phyloP scores from a whole-genome alignment of 2,888 invertebrate species.

The Steromphala cineraria region DNA sequence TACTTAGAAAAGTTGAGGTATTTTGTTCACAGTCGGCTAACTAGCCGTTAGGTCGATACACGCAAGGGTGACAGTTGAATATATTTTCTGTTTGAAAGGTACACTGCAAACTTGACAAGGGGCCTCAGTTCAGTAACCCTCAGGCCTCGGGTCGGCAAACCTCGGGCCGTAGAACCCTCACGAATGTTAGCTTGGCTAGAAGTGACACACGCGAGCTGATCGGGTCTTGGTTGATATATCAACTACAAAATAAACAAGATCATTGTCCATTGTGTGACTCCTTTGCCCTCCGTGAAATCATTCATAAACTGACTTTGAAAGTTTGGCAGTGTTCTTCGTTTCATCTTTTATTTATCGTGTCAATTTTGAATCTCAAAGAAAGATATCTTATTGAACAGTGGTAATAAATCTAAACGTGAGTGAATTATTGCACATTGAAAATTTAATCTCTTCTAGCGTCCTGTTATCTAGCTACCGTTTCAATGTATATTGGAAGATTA shows the following conservation, averaged over 20 bases:
- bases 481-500: not conserved
- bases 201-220: too few relatives aligned
- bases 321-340: not conserved
- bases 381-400: not conserved
- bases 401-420: not conserved
- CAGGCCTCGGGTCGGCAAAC: too few relatives aligned
- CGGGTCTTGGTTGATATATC: not conserved
- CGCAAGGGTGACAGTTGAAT: too few relatives aligned
- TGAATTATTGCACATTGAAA: slow-evolving; percentile 21
- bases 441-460: slow-evolving; percentile 3
- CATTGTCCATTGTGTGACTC: not conserved
- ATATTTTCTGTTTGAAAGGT: too few relatives aligned
- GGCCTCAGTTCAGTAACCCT: too few relatives aligned
- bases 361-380: slow-evolving; percentile 17
- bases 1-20: too few relatives aligned
- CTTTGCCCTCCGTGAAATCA: not conserved
- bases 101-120: too few relatives aligned
- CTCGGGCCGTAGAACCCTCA: too few relatives aligned
- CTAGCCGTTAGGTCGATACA: too few relatives aligned
- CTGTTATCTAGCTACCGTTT: not conserved
- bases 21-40: too few relatives aligned
- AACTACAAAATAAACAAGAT: slow-evolving; percentile 9
- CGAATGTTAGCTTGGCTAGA: too few relatives aligned
- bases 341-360: slow-evolving; percentile 15
- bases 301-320: slow-evolving; percentile 15